Base-by-base conservation (phyloP, 2,888 invertebrate species). In the Thera britannica region DNA sequence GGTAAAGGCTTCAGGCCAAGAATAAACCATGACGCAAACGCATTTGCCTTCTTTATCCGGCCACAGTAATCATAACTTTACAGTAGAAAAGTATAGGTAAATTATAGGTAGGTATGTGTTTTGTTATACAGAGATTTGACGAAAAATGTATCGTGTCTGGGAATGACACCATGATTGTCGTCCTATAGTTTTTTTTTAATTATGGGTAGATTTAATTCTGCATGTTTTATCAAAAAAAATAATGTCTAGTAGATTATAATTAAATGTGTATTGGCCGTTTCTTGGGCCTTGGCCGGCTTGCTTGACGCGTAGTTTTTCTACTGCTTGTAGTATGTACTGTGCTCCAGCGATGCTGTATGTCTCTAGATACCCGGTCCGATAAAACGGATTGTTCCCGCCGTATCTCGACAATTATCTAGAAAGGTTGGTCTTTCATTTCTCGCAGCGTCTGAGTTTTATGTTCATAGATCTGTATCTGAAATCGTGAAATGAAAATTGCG, bases 351-450 rank as follows among this genome's bases (percentile, higher is more conserved):
- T 72, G 73, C 72, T 75, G 75, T 75, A 72, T 72, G 70, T 72
- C 72, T 73, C 74, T 38, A 78, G 81, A 84, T 83, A 79, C 79
- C 75, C 74, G 68, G 61, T 65, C 55, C 61, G 83, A 84, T 83
- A 84, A 79, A 69, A 62, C 72, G 74, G 76, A 79, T 77, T 77
- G 78, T 77, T 74, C 74, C 67, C 75, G 73, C 60, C 77, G 77
- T 83, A 83, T 83, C 83, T 78, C 63, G 35, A 76, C 77, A 82
- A 81, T 82, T 83, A 84, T 84, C 83, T 82, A 77, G 77, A 77
- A 74, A 80, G 74, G 77, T 72, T 79, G 78, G 77, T 78, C 79
- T 80, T 82, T 79, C 80, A 80, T 83, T 83, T 78, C 75, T 77
- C 72, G 63, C 73, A 75, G 75, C 69, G 77, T 72, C 71, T 77